These are phyloP conservation scores for Myotis planiceps DNA, from an alignment of 2,797 vertebrate species.

Conservation along the genomic window DNA sequence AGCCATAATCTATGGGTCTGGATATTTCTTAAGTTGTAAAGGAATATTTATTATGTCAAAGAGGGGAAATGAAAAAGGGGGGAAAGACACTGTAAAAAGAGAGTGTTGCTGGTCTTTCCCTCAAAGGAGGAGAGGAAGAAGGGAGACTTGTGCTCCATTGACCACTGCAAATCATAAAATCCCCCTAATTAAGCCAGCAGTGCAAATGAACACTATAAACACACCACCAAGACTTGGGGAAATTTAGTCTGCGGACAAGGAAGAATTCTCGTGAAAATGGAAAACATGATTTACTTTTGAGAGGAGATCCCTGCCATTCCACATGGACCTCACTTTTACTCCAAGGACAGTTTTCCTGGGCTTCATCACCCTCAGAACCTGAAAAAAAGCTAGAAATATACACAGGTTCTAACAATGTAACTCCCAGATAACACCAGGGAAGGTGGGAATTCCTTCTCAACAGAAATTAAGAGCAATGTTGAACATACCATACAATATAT, in stretches of 20 bases:
- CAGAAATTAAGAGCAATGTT: not conserved
- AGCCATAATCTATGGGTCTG: slow-evolving; percentile 35
- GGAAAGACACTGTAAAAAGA: slow-evolving; percentile 7
- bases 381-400: not conserved
- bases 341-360: not conserved
- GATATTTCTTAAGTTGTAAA: slow-evolving; percentile 54
- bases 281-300: slow-evolving; percentile 45
- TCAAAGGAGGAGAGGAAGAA: slow-evolving; percentile 41
- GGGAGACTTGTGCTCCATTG: not conserved
- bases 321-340: not conserved
- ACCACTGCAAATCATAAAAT: slow-evolving; percentile 55
- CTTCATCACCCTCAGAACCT: not conserved
- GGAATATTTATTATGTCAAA: slow-evolving; percentile 72
- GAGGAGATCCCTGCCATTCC: not conserved
- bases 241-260: slow-evolving; percentile 10
- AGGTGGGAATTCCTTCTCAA: not conserved
- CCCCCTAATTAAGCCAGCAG: slow-evolving; percentile 21
- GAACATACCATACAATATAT: not conserved
- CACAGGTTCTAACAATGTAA: not conserved
- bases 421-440: not conserved
- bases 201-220: slow-evolving; percentile 21
- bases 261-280: slow-evolving; percentile 52
- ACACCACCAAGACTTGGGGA: not conserved
- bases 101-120: slow-evolving; percentile 9
- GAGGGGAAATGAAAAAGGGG: slow-evolving; percentile 14